A percentile compares a stretch with the other conserved stretches of the same genome.
These are phyloP conservation scores for Eunapius fragilis DNA, from an alignment of 37 sponge, comb jelly and placozoan genomes.

Conservation along the genomic window DNA sequence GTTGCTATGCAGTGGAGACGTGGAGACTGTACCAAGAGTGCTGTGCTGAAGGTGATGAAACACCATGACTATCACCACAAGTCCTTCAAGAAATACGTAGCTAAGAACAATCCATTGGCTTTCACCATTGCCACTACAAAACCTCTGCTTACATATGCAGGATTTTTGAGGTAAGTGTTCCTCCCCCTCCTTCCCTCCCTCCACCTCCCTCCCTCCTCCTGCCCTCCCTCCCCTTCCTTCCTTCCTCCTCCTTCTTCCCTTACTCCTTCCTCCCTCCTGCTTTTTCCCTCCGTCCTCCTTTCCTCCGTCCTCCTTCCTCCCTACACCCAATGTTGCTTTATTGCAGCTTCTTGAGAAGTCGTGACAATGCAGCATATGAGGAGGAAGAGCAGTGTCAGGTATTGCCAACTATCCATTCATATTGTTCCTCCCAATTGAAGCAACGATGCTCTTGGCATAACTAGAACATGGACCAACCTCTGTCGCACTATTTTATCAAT, in stretches of 20 bases:
- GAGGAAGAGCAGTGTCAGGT: not conserved
- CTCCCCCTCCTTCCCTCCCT: too few relatives aligned
- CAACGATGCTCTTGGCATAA: too few relatives aligned
- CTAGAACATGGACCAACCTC: slow-evolving; percentile 75
- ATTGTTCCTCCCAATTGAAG: not conserved
- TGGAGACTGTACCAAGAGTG: not conserved
- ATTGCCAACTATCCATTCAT: not conserved
- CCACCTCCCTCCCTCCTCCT: too few relatives aligned
- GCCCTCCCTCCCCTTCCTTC: too few relatives aligned
- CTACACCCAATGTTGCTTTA: not conserved
- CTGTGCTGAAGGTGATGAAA: slow-evolving; percentile 22
- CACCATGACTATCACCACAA: slow-evolving; percentile 65
- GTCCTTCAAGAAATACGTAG: slow-evolving; percentile 62
- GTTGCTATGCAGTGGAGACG: slow-evolving; percentile 72
- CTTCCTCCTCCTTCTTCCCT: too few relatives aligned
- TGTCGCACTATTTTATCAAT: slow-evolving; percentile 94
- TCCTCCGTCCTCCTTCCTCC: too few relatives aligned
- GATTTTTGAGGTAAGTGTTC: slow-evolving; percentile 67
- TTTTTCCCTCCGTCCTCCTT: too few relatives aligned
- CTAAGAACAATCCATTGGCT: slow-evolving; percentile 28
- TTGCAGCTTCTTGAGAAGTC: slow-evolving; percentile 73
- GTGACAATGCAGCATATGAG: slow-evolving; percentile 38
- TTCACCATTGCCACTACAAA: slow-evolving; percentile 18
- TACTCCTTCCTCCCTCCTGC: too few relatives aligned
- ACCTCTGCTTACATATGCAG: slow-evolving; percentile 63